phyloP scores from a whole-genome alignment of 1,140 invertebrate species.

The Oscheius sp. region DNA sequence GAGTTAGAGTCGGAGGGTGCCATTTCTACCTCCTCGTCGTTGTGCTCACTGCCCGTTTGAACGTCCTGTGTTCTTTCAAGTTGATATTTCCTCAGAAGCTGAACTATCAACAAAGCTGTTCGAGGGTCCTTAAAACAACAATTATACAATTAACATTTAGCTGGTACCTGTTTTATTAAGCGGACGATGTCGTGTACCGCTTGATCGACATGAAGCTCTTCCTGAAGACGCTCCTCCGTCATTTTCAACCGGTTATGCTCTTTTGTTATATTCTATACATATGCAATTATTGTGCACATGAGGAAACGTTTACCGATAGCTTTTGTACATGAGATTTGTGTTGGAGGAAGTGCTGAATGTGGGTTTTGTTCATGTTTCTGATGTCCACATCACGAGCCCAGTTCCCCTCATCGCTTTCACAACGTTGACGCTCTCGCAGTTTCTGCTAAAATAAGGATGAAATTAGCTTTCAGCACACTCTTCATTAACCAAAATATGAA shows the following conservation, averaged over 20 bases:
- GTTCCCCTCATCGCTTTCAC: constrained; percentile 33
- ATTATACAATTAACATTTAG: constrained; percentile 51
- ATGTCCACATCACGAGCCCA: constrained; percentile 48
- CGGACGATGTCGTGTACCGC: constrained; percentile 56
- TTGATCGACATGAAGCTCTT: constrained; percentile 48
- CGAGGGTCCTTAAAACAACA: too few relatives aligned
- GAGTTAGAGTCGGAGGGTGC: too few relatives aligned
- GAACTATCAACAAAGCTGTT: too few relatives aligned
- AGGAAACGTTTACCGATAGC: constrained; percentile 35
- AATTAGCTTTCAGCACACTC: too few relatives aligned
- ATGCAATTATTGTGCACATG: too few relatives aligned
- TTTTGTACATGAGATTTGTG: constrained; percentile 57
- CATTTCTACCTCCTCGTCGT: neutral
- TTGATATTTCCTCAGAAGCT: constrained; percentile 48
- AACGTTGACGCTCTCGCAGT: constrained; percentile 19
- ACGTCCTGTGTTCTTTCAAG: constrained; percentile 38
- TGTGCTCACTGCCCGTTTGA: neutral
- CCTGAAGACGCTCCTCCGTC: constrained; percentile 43
- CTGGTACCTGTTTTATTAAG: constrained; percentile 50
- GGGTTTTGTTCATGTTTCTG: constrained; percentile 43
- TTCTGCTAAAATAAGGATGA: too few relatives aligned
- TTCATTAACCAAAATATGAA: too few relatives aligned
- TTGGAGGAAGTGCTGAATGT: constrained; percentile 48
- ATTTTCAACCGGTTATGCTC: constrained; percentile 40
- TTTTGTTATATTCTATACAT: constrained; percentile 55